Conservation (phyloP, 2,888 invertebrate species). For the Halictus quadricinctus region DNA sequence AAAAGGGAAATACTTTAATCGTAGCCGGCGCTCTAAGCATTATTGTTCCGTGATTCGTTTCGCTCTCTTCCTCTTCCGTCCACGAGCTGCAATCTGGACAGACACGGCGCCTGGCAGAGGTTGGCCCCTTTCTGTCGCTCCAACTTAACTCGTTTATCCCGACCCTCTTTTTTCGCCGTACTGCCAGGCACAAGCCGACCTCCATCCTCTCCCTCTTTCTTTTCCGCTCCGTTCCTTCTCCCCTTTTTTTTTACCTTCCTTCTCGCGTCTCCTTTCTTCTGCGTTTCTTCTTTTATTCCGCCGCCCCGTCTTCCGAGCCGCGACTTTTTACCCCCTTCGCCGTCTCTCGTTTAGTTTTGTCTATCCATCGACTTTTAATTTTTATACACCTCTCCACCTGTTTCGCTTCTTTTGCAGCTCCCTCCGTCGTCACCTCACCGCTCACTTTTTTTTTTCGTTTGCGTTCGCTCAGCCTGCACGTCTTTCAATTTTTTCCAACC, state of each 20-base stretch:
- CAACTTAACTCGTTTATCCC: slow-evolving; percentile 70
- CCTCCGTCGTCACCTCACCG: not conserved
- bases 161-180: slow-evolving; percentile 70
- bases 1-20: slow-evolving; percentile 63
- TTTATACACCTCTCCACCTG: not conserved
- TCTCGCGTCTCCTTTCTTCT: not conserved
- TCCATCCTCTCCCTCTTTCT: not conserved
- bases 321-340: not conserved
- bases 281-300: not conserved
- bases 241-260: not conserved
- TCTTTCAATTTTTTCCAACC: not conserved
- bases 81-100: slow-evolving; percentile 58
- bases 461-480: not conserved
- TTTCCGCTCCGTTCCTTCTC: not conserved
- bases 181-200: slow-evolving; percentile 67
- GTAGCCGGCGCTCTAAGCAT: slow-evolving; percentile 48
- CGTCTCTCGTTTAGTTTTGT: not conserved
- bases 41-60: slow-evolving; percentile 65
- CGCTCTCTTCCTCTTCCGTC: slow-evolving; percentile 46
- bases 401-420: not conserved
- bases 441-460: not conserved
- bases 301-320: not conserved
- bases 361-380: slow-evolving; percentile 20
- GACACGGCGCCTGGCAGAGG: slow-evolving; percentile 67
- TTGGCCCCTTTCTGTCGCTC: slow-evolving; percentile 57